Percentiles rank a stretch among this genome's conserved stretches.
phyloP scores from a whole-genome alignment of 2,797 vertebrate species.

The Danio aesculapii region DNA sequence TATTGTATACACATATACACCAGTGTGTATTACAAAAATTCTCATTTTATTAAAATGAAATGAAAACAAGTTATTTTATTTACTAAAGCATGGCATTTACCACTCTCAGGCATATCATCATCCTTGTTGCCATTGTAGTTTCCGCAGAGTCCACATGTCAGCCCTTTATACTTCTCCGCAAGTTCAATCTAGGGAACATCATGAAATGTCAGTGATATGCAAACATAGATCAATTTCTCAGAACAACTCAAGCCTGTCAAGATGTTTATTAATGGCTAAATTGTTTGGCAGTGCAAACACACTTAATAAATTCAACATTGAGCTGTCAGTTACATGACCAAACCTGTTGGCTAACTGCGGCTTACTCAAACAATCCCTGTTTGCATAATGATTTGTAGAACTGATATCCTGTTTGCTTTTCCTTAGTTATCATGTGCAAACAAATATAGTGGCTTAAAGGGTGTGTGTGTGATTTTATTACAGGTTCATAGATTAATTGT shows the following conservation, averaged over 20 bases:
- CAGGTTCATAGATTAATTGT: neutral
- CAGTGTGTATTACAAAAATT: too few relatives aligned
- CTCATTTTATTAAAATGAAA: too few relatives aligned
- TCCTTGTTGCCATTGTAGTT: conserved; percentile 78
- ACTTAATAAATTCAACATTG: conserved; percentile 9
- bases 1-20: neutral
- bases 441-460: neutral
- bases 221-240: neutral
- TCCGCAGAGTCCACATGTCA: conserved; percentile 88
- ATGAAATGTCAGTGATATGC: neutral
- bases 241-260: neutral
- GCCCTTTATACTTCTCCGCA: conserved; percentile 78
- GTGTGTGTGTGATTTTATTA: neutral
- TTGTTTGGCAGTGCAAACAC: conserved; percentile 12
- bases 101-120: conserved; percentile 68
- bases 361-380: neutral
- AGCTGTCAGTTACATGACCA: neutral
- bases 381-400: conserved; percentile 3
- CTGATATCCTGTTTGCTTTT: conserved; percentile 30
- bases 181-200: conserved; percentile 80
- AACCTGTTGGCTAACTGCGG: neutral
- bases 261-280: neutral
- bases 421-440: neutral
- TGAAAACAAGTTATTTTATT: too few relatives aligned
- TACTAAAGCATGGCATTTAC: conserved; percentile 63